A percentile compares a stretch with the other conserved stretches of the same genome.
Evolutionary conservation across 1,140 invertebrate species (phyloP).

Genomic region (Drosophila obscura): DNA sequence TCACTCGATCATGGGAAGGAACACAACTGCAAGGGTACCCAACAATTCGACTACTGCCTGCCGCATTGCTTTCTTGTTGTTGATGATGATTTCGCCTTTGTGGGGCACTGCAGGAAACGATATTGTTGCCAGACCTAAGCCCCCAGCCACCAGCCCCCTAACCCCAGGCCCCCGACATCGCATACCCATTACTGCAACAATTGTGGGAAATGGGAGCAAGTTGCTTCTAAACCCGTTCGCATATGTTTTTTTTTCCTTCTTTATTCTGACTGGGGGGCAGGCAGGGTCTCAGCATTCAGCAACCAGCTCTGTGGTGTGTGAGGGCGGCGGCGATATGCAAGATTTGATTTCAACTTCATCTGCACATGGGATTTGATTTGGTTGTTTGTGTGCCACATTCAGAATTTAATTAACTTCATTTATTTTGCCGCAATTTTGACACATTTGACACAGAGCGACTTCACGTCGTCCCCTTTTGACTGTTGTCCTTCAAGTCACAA

Average conservation of each 20-base stretch:
- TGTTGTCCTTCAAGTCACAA: slow-evolving; percentile 8
- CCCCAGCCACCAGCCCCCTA: background rate
- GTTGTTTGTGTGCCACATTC: slow-evolving; percentile 31
- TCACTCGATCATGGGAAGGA: too few relatives aligned
- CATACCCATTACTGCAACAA: slow-evolving; percentile 19
- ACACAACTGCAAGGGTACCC: too few relatives aligned
- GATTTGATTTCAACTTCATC: slow-evolving; percentile 64
- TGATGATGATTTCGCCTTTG: slow-evolving; percentile 42
- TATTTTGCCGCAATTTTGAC: slow-evolving; percentile 53
- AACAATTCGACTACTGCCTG: too few relatives aligned
- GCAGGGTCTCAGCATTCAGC: background rate
- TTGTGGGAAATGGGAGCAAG: slow-evolving; percentile 51
- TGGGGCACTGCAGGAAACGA: slow-evolving; percentile 60
- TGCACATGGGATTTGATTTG: slow-evolving; percentile 16
- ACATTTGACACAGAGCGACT: slow-evolving; percentile 38
- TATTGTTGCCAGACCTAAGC: background rate
- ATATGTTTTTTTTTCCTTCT: slow-evolving; percentile 21
- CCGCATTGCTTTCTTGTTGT: background rate
- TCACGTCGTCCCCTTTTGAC: too few relatives aligned
- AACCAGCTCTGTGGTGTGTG: background rate
- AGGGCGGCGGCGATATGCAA: slow-evolving; percentile 74
- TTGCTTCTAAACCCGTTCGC: slow-evolving; percentile 58
- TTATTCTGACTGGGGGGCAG: slow-evolving; percentile 6
- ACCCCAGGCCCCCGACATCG: background rate
- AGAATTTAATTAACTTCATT: slow-evolving; percentile 69